These are phyloP conservation scores for Hylomyscus alleni DNA, from an alignment of 2,797 vertebrate species.

Conservation along the genomic window DNA sequence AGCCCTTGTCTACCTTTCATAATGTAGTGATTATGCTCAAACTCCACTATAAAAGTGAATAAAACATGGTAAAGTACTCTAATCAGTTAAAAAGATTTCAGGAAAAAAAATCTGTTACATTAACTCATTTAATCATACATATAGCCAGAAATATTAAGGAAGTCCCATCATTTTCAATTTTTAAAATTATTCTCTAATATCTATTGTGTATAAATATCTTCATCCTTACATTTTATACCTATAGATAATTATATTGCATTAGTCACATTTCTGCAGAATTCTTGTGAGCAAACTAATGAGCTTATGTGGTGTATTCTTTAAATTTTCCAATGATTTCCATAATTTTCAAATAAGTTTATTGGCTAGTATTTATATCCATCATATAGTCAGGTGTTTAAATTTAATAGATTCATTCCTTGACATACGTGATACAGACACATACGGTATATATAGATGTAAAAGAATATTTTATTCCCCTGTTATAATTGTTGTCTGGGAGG, in stretches of 20 bases:
- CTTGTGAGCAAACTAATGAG: background rate
- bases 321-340: background rate
- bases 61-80: background rate
- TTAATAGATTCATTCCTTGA: background rate
- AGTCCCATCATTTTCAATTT: background rate
- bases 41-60: background rate
- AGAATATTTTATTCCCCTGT: too few relatives aligned
- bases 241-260: background rate
- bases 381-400: background rate
- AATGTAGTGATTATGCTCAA: background rate
- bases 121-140: background rate
- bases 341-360: background rate
- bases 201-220: background rate
- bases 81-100: background rate
- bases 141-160: background rate
- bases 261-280: background rate
- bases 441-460: background rate
- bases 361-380: background rate
- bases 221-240: background rate
- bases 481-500: too few relatives aligned
- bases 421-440: background rate
- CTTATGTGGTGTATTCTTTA: background rate
- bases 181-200: background rate
- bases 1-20: background rate
- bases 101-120: background rate